A percentile compares a stretch with the other conserved stretches of the same genome.
phyloP scores from a whole-genome alignment of 2,888 invertebrate species.

The Metallyticus violacea region DNA sequence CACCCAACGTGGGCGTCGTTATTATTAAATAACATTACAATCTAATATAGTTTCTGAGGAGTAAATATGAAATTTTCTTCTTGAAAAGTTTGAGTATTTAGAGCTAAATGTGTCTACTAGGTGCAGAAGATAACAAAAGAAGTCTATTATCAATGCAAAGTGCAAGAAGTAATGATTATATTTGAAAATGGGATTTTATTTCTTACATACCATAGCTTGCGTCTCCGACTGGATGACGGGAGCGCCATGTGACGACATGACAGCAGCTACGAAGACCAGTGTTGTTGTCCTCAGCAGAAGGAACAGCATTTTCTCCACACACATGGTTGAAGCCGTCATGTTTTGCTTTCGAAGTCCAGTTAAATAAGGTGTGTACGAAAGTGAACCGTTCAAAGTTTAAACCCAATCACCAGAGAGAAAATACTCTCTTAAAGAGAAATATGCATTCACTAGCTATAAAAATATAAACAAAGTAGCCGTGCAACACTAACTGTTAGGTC shows the following conservation, averaged over 20 bases:
- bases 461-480: neutral
- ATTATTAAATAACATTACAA: too few species aligned
- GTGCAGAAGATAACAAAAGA: too few species aligned
- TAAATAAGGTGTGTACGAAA: neutral
- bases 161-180: too few species aligned
- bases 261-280: neutral
- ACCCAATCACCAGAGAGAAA: neutral
- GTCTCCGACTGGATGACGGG: slow-evolving; percentile 25
- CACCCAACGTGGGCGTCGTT: too few species aligned
- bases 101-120: too few species aligned
- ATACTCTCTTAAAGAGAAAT: too few species aligned
- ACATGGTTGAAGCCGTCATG: neutral
- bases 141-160: too few species aligned
- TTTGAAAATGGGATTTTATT: neutral
- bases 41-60: too few species aligned
- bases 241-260: neutral
- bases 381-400: neutral
- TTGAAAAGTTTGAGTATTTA: too few species aligned
- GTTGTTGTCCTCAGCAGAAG: slow-evolving; percentile 11
- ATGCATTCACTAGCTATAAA: too few species aligned
- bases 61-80: too few species aligned
- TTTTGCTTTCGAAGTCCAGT: neutral
- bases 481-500: neutral
- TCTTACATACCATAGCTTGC: slow-evolving; percentile 32
- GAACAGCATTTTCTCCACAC: slow-evolving; percentile 8